A percentile compares a stretch with the other conserved stretches of the same genome.
Conservation (phyloP, 2,888 invertebrate species). For the Molanna angustata region DNA sequence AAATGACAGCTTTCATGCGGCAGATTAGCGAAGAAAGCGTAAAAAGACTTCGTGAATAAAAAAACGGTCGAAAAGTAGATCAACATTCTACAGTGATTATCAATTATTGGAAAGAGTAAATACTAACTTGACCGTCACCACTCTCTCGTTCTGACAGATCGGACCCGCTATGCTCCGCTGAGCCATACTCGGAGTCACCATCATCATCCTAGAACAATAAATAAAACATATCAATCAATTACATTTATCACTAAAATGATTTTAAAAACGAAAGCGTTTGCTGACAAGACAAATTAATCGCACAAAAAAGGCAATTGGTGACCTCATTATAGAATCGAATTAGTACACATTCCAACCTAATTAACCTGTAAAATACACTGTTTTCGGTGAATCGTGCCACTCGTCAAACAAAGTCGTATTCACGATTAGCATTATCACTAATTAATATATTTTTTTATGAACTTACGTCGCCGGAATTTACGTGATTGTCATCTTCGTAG, state of each 20-base stretch:
- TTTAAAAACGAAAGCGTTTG: constrained; percentile 13
- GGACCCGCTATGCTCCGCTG: constrained; percentile 49
- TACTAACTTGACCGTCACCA: constrained; percentile 50
- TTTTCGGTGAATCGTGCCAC: no score
- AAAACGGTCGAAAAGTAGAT: constrained; percentile 3
- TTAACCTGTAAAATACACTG: constrained; percentile 46
- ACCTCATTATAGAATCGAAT: constrained; percentile 51
- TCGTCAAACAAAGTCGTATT: no score
- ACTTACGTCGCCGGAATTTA: constrained; percentile 50
- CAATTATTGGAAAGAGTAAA: constrained; percentile 4
- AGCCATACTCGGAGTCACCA: constrained; percentile 52
- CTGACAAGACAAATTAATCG: constrained; percentile 21
- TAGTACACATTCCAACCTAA: constrained; percentile 50
- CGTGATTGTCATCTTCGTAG: constrained; percentile 46
- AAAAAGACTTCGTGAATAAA: no score
- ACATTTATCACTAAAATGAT: constrained; percentile 2
- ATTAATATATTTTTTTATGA: no score
- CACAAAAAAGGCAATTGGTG: constrained; percentile 39
- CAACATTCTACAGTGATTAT: no score
- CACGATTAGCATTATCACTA: no score
- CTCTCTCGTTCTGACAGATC: constrained; percentile 63
- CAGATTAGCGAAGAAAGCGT: no score
- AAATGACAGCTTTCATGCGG: no score
- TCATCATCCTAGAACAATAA: constrained; percentile 48
- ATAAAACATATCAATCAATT: constrained; percentile 3